Conservation (phyloP, 1,140 invertebrate genomes). For the Nylanderia fulva region DNA sequence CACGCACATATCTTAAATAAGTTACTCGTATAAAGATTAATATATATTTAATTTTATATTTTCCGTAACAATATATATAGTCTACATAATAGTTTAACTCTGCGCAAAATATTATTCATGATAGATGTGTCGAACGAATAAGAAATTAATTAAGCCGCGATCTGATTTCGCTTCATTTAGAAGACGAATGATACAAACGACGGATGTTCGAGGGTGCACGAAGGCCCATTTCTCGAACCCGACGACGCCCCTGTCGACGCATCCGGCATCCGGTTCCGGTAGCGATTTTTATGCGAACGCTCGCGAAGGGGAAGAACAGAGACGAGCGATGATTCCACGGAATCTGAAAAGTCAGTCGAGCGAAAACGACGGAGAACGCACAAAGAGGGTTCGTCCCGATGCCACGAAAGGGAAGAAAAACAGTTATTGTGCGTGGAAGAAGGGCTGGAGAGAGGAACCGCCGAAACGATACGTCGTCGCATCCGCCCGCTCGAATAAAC, state of each 20-base stretch:
- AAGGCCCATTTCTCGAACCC: slow-evolving; percentile 24
- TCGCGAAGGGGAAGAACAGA: slow-evolving; percentile 38
- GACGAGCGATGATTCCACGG: slow-evolving; percentile 78
- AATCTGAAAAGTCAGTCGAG: slow-evolving; percentile 82
- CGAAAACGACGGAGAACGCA: slow-evolving; percentile 70
- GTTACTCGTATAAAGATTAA: no score
- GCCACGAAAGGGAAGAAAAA: slow-evolving; percentile 59
- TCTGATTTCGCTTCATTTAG: slow-evolving; percentile 25
- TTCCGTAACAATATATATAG: background rate
- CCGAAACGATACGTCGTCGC: slow-evolving; percentile 73
- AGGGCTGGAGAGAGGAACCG: slow-evolving; percentile 38
- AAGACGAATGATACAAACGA: slow-evolving; percentile 1
- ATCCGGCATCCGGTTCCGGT: slow-evolving; percentile 81
- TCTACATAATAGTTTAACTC: background rate
- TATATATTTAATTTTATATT: background rate
- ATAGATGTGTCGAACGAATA: background rate
- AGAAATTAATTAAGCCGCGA: slow-evolving; percentile 48
- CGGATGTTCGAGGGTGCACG: slow-evolving; percentile 48
- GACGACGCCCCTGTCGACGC: slow-evolving; percentile 62
- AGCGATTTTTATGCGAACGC: slow-evolving; percentile 78
- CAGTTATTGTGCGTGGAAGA: slow-evolving; percentile 61
- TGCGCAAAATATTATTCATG: background rate
- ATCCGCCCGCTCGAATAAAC: slow-evolving; percentile 77
- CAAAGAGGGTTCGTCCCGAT: slow-evolving; percentile 52
- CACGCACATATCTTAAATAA: background rate